Base-by-base conservation (phyloP, 2,888 invertebrate genomes). In the Phalera bucephala region DNA sequence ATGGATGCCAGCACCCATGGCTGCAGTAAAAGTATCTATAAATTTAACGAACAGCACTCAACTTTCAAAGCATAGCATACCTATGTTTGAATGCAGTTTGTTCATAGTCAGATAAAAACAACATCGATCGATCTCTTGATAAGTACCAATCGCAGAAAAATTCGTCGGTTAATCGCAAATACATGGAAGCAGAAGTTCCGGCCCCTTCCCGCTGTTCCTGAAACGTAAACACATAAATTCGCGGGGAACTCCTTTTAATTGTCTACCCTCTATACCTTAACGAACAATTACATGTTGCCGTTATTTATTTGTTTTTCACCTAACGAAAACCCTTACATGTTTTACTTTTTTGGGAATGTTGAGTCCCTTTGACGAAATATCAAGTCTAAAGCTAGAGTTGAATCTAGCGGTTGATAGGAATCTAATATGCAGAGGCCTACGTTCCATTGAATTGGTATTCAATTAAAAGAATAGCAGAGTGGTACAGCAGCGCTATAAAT, bases 191-290 rank as follows among this genome's bases (percentile, higher is more conserved):
- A 58, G 52, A 59, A 56, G 52, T 60, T 64, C 42, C 51, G 36
- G 44, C 60, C 52, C 45, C 50, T 41, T 38, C 45, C 53, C 49
- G 33, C 43, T 46, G 52, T 46, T 64, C 43, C 50, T 40, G 49
- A 54, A 63, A 66, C 64, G 80, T 74, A 81, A 82, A 81, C 82
- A 81, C 76, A 81, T 81, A 81, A 81, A 81, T 81, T 67, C 52
- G 39, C 29, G 36, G 48, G 54, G 64, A 63, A 62, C 71, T 69
- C 67, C 72, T 72, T 76, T 74, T 82, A 80, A 81, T 81, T 80
- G 79, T 72, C 72, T 66, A 54, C 65, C 58, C 71, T 60, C 72
- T 55, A 72, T 77, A 66, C 65, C 66, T 67, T 70, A 68, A 64
- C 62, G 63, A 63, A 64, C 66, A 72, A 72, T 73, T 65, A 68